Percentiles rank a stretch among this genome's conserved stretches.
phyloP scores from a whole-genome alignment of 64 coral and sea anemone species.

The Actinia equina region DNA sequence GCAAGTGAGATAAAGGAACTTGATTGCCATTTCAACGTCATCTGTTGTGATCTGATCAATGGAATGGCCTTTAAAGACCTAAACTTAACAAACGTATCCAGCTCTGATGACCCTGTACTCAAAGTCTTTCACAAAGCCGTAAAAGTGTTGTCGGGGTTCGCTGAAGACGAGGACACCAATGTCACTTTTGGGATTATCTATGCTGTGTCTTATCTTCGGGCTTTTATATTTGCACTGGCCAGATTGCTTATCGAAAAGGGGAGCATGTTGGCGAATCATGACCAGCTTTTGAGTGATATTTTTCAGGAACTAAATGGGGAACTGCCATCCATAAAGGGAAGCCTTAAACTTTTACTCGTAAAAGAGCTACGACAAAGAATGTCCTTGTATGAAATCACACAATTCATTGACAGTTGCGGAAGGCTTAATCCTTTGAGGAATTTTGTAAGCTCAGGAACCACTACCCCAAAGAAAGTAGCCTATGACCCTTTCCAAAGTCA shows the following conservation, averaged over 20 bases:
- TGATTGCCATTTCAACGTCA: conserved; percentile 58
- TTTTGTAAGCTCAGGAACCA: neutral
- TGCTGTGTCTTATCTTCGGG: conserved; percentile 58
- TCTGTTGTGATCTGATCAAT: conserved; percentile 86
- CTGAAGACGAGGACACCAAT: neutral
- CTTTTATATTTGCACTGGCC: conserved; percentile 49
- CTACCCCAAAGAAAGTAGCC: neutral
- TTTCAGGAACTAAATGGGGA: neutral
- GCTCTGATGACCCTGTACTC: conserved; percentile 52
- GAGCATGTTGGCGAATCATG: neutral
- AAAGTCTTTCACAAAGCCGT: conserved; percentile 46
- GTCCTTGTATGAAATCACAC: conserved; percentile 49
- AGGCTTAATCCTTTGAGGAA: neutral
- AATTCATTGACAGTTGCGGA: conserved; percentile 50
- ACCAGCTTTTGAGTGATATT: neutral
- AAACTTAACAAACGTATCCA: conserved; percentile 18
- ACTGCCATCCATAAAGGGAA: neutral
- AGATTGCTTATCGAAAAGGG: conserved; percentile 23
- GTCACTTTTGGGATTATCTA: conserved; percentile 45
- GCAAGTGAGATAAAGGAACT: neutral
- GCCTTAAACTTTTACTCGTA: conserved; percentile 17
- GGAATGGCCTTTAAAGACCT: conserved; percentile 62
- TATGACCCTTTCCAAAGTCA: conserved; percentile 29
- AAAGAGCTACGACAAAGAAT: conserved; percentile 53
- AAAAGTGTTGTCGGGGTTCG: conserved; percentile 3